Evolutionary conservation across 2,113 vertebrate species (phyloP).

Genomic region (Sinocyclocheilus maitianheensis): DNA sequence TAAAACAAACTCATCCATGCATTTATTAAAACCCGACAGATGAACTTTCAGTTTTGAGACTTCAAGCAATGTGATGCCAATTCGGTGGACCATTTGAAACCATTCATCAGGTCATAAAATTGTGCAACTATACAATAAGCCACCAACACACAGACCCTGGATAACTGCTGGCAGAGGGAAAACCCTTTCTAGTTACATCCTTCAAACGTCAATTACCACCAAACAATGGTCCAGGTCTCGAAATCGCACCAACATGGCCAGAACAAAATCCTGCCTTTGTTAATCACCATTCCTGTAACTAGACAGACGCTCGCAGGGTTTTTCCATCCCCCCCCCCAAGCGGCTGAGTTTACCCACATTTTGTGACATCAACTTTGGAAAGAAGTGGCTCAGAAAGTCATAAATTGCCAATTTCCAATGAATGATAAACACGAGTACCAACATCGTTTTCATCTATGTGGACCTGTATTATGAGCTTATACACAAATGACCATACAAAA

Average conservation of each 20-base stretch:
- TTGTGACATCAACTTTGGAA: no score
- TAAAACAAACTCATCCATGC: no score
- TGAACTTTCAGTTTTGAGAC: background rate
- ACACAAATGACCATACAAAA: no score
- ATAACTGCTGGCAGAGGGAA: background rate
- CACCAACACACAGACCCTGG: no score
- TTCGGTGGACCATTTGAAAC: background rate
- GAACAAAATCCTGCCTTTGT: slow-evolving; percentile 1
- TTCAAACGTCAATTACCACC: slow-evolving; percentile 42
- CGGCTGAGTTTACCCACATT: no score
- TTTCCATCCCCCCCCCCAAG: background rate
- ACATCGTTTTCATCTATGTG: no score
- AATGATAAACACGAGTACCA: no score
- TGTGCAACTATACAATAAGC: background rate
- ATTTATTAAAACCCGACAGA: no score
- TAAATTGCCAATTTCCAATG: no score
- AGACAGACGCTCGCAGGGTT: slow-evolving; percentile 41
- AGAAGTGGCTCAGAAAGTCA: no score
- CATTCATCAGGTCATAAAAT: background rate
- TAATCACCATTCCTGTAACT: slow-evolving; percentile 48
- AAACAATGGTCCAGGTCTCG: slow-evolving; percentile 20
- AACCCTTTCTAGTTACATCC: background rate
- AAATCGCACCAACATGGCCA: background rate
- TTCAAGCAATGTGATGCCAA: background rate
- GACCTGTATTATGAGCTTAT: no score